Evolutionary conservation across 2,113 vertebrate species (phyloP), one percentile per base, ranked within the genome.

Genomic region (Mastomys natalensis): DNA sequence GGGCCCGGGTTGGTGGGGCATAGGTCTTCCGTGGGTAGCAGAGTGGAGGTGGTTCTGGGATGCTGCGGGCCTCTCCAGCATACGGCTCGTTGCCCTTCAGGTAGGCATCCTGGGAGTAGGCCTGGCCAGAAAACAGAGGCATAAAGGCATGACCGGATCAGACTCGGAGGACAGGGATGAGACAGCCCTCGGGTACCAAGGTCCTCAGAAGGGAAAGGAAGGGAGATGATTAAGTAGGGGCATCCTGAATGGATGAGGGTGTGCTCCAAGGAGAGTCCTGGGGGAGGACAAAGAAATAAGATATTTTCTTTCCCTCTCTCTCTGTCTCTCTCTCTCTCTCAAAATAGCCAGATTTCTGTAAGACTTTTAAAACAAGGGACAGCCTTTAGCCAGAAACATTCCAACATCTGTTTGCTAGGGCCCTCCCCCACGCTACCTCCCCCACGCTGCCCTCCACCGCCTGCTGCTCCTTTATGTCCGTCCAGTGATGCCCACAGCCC

Each of bases 51-150:
- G 99, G 99, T 15, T 99, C 99, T 0, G 99, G 99, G 96, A 99
- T 99, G 98, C 99, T 99, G 97, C 99, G 99, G 2, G 99, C 99
- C 97, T 99, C 99, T 53, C 99, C 99, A 0, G 98, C 98, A 93
- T 99, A 99, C 0, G 99, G 99, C 86, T 99, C 98, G 97, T 99
- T 99, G 96, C 99, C 99, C 96, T 98, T 99, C 98, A 99, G 98
- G 98, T 99, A 99, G 98, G 99, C 99, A 90, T 99, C 99, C 97
- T 99, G 99, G 60, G 99, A 99, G 97, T 99, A 99, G 0, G 99
- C 99, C 99, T 99, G 96, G 0, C 2, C 17, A 0, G 31, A 26
- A 80, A 64, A 84, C 87, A 92, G 90, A 92, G 58, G 1, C 22
- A 64, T 12, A 48, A 89, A 73, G 95, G 73, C 87, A 12, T 95